Conservation (phyloP, 2,888 invertebrate species). For the Agrilus mali region DNA sequence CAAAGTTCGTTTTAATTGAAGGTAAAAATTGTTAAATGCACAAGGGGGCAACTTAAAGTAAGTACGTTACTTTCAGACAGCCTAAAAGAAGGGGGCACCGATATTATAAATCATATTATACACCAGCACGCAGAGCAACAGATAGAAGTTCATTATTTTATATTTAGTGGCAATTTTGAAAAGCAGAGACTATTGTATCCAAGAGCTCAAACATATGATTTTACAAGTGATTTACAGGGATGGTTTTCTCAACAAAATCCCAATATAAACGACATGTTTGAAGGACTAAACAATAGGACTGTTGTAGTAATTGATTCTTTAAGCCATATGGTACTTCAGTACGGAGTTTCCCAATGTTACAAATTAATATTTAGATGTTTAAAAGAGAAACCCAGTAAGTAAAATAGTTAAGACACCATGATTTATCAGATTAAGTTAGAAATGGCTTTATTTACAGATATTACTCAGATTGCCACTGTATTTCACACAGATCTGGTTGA, state of each 20-base stretch:
- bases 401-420: conserved; percentile 33
- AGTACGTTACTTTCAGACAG: conserved; percentile 22
- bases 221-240: conserved; percentile 17
- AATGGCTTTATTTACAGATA: conserved; percentile 14
- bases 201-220: conserved; percentile 18
- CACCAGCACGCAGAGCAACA: conserved; percentile 18
- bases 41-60: not conserved
- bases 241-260: conserved; percentile 8
- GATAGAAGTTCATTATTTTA: conserved; percentile 22
- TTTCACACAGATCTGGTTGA: conserved; percentile 40
- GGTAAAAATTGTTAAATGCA: conserved; percentile 16
- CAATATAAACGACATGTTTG: conserved; percentile 14
- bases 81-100: conserved; percentile 18
- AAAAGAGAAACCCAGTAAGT: conserved; percentile 19
- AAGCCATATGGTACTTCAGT: conserved; percentile 21
- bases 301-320: conserved; percentile 27
- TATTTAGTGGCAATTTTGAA: conserved; percentile 23
- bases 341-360: conserved; percentile 22
- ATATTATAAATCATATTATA: conserved; percentile 21
- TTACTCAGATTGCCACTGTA: conserved; percentile 22
- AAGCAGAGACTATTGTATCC: conserved; percentile 8
- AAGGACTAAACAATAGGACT: conserved; percentile 12
- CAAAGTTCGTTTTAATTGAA: conserved; percentile 28
- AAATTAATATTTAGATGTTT: conserved; percentile 14
- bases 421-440: conserved; percentile 20